Base-by-base conservation (phyloP, 1,140 invertebrate genomes). In the Phortica variegata region DNA sequence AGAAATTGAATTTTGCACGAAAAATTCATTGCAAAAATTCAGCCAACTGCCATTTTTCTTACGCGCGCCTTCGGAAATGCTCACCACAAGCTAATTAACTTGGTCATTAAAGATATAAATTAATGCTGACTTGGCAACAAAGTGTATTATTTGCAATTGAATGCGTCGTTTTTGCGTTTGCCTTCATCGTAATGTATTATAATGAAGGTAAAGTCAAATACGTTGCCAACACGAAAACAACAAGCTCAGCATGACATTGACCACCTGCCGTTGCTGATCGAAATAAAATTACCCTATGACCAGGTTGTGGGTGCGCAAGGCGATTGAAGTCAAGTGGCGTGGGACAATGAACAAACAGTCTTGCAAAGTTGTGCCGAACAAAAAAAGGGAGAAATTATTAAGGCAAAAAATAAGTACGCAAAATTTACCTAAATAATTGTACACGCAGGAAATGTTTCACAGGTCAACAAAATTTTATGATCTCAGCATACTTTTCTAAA, bases 91-190 rank as follows among this genome's bases (percentile, higher is more conserved):
- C 36, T 15, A 17, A 18, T 38, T 38, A 56, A 54, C 47, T 54
- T 56, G 51, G 50, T 49, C 50, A 56, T 56, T 56, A 54, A 46
- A 49, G 51, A 31, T 41, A 43, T 54, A 49, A 56, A 49, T 49
- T 34, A n/a, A 34, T 9, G 32, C 32, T 34, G 23, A 26, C 23
- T 15, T 34, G 26, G 12, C 26, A 7, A 6, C 26, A 12, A 29
- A 29, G 26, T 12, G 6, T 29, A 12, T 6, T 7, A 29, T 6
- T 7, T n/a, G 32, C 32, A 26, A 26, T 15, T 34, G 13, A 34
- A 15, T 9, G 8, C 13, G 9, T 34, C 4, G 6, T 6, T 34
- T n/a, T 34, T 29, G n/a, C 9, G n/a, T 34, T 34, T n/a, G n/a
- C 32, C 32, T 15, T 6, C 4, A 15, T 12, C n/a, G 10, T 6